These are phyloP conservation scores for Conopomorpha cramerella DNA, from an alignment of 1,140 invertebrate genomes.

Conservation along the genomic window DNA sequence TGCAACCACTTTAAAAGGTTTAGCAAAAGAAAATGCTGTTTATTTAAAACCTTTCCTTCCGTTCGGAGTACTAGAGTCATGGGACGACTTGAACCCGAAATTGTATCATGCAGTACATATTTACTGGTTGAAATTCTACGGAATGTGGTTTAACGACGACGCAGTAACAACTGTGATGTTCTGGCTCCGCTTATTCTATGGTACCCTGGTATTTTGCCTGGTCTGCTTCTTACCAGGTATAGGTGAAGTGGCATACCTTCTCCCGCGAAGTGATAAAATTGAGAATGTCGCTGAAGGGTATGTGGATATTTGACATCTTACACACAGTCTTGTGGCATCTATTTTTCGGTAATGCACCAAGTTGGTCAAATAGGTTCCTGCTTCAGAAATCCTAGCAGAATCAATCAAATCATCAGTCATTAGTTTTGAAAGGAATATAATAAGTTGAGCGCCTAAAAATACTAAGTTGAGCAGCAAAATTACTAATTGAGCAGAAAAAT, in stretches of 20 bases:
- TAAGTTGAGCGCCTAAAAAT: no score
- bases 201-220: conserved; percentile 34
- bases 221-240: conserved; percentile 46
- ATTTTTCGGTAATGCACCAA: no score
- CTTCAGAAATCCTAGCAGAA: no score
- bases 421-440: no score
- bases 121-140: conserved; percentile 55
- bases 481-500: no score
- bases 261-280: conserved; percentile 39
- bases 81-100: conserved; percentile 37
- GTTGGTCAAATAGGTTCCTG: no score
- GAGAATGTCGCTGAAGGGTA: conserved; percentile 53
- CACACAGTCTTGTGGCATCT: no score
- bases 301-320: conserved; percentile 11
- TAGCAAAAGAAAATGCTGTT: no score
- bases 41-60: no score
- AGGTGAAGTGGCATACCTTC: conserved; percentile 46
- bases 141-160: conserved; percentile 46
- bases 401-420: no score
- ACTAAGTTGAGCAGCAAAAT: no score
- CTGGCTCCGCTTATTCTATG: conserved; percentile 38
- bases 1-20: no score
- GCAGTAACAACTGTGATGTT: conserved; percentile 19
- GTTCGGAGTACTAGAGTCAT: conserved; percentile 31
- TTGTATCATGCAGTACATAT: conserved; percentile 48